A percentile compares a stretch with the other conserved stretches of the same genome.
Evolutionary conservation across 37 sponge, comb jelly and placozoan species (phyloP).

Genomic region (Hexactinellida sp.): DNA sequence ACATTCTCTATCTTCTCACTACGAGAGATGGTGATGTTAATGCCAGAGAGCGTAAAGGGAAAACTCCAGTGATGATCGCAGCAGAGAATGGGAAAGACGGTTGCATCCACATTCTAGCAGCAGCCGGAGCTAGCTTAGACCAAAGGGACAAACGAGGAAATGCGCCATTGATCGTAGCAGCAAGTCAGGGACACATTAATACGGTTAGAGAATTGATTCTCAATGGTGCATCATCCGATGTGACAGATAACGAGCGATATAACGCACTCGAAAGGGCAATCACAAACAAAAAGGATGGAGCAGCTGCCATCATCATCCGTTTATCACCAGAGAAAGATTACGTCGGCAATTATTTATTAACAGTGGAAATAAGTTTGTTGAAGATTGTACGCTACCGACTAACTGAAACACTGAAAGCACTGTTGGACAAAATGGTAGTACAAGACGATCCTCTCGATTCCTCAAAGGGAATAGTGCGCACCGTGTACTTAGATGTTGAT

Average conservation of each 20-base stretch:
- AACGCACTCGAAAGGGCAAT: slow-evolving; percentile 7
- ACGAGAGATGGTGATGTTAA: background rate
- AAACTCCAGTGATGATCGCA: background rate
- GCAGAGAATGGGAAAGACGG: background rate
- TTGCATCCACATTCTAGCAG: background rate
- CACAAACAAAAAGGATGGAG: background rate
- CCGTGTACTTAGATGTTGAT: background rate
- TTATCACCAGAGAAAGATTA: background rate
- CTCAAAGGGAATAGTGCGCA: background rate
- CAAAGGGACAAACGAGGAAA: background rate
- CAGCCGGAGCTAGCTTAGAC: background rate
- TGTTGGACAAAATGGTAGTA: background rate
- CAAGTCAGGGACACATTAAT: background rate
- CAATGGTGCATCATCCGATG: background rate
- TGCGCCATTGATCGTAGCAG: background rate
- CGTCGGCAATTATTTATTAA: background rate
- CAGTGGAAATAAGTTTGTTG: background rate
- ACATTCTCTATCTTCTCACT: background rate
- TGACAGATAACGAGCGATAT: background rate
- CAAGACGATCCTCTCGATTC: background rate
- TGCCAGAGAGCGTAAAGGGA: background rate
- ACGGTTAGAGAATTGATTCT: background rate
- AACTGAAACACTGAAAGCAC: background rate
- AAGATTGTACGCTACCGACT: background rate
- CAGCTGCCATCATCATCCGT: background rate